These are phyloP conservation scores for Kryptopterus vitreolus DNA, from an alignment of 2,797 vertebrate genomes.

Conservation along the genomic window DNA sequence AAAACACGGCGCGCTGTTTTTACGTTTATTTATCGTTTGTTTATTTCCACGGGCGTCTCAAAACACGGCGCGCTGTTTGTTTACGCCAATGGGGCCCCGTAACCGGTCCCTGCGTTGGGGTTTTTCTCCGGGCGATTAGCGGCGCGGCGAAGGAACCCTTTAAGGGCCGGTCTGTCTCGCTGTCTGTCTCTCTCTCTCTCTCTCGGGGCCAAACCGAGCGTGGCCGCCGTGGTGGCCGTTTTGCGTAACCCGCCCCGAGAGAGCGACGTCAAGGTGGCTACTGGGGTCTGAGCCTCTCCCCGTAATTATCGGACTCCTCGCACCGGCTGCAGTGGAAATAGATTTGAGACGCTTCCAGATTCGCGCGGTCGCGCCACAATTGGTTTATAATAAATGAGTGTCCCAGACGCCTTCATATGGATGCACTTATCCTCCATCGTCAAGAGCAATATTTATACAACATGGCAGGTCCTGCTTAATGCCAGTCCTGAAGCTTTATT, in stretches of 20 bases:
- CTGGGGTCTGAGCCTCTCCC: slow-evolving; percentile 72
- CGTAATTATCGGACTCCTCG: slow-evolving; percentile 80
- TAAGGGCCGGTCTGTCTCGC: slow-evolving; percentile 1
- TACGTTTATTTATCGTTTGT: too few species aligned
- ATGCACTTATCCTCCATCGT: slow-evolving; percentile 72
- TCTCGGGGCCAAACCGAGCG: slow-evolving; percentile 52
- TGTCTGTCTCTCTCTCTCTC: background rate
- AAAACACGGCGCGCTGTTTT: background rate
- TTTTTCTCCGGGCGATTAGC: slow-evolving; percentile 31
- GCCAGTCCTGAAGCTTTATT: too few species aligned
- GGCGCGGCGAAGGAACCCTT: background rate
- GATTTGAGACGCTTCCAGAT: slow-evolving; percentile 69
- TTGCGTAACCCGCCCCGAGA: slow-evolving; percentile 73
- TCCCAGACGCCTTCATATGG: slow-evolving; percentile 76
- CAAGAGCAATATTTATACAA: slow-evolving; percentile 69
- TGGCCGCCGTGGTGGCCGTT: slow-evolving; percentile 64
- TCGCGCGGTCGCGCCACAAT: slow-evolving; percentile 74
- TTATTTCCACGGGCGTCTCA: too few species aligned
- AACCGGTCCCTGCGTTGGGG: background rate
- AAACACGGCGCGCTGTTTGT: background rate
- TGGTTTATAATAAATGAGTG: slow-evolving; percentile 79
- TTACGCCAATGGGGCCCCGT: background rate
- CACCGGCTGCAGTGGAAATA: slow-evolving; percentile 73
- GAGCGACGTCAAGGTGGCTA: slow-evolving; percentile 80
- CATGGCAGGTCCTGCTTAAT: slow-evolving; percentile 70